Conservation (phyloP, 2,888 invertebrate species). For the Baccha elongata region DNA sequence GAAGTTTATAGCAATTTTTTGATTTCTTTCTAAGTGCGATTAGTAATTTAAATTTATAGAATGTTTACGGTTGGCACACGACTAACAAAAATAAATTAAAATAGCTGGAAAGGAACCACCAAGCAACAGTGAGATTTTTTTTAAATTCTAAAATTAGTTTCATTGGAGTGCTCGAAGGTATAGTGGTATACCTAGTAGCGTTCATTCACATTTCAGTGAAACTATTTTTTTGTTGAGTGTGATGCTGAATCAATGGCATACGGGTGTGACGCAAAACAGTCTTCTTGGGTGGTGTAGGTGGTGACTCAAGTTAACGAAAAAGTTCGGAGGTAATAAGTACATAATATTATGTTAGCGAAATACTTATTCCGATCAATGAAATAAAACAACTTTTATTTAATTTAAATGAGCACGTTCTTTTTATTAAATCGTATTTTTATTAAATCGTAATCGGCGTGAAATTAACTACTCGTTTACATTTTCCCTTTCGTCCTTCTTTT, state of each 20-base stretch:
- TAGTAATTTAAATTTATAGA: constrained; percentile 31
- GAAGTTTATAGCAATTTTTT: neutral
- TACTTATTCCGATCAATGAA: too few species aligned
- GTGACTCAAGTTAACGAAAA: neutral
- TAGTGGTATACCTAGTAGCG: neutral
- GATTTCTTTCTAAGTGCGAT: neutral
- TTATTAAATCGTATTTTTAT: too few species aligned
- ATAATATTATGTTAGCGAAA: too few species aligned
- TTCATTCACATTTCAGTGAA: constrained; percentile 35
- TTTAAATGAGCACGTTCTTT: too few species aligned
- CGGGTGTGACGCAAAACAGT: constrained; percentile 56
- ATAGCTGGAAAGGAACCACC: neutral
- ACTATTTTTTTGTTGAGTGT: neutral
- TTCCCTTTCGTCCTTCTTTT: too few species aligned
- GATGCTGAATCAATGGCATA: neutral
- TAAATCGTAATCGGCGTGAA: too few species aligned
- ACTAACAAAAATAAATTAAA: neutral
- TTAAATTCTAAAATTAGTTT: constrained; percentile 2
- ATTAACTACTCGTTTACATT: too few species aligned
- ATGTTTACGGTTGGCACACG: neutral
- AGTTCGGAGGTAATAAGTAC: neutral
- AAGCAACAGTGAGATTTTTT: constrained; percentile 9
- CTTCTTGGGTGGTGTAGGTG: neutral
- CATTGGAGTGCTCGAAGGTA: neutral
- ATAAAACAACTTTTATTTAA: too few species aligned